phyloP scores from a whole-genome alignment of 2,797 vertebrate species.

The Alosa sapidissima region DNA sequence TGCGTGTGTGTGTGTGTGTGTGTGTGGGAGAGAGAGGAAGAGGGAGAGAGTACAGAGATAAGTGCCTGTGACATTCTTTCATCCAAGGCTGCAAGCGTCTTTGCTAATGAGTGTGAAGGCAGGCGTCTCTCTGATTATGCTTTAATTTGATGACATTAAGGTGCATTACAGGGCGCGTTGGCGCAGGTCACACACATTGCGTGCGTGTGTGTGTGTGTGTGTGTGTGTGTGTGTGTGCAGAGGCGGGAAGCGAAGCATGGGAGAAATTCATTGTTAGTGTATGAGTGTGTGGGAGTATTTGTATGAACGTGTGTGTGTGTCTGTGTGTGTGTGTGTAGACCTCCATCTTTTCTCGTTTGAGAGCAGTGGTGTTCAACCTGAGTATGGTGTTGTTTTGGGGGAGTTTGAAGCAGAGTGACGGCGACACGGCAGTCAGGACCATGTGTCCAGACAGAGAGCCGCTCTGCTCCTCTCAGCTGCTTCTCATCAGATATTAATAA shows the following conservation, averaged over 20 bases:
- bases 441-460: neutral
- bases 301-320: neutral
- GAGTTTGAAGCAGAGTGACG: neutral
- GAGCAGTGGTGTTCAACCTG: neutral
- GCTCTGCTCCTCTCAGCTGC: neutral
- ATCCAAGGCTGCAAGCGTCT: constrained; percentile 24
- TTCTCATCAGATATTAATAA: neutral
- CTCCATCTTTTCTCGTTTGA: neutral
- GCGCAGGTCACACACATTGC: neutral
- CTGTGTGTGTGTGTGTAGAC: neutral
- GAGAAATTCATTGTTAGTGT: too few species aligned
- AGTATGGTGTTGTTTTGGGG: neutral
- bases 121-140: constrained; percentile 23
- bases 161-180: neutral
- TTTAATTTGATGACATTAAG: constrained; percentile 20
- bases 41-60: neutral
- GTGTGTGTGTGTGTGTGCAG: neutral
- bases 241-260: too few species aligned
- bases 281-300: neutral
- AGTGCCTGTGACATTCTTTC: constrained; percentile 25
- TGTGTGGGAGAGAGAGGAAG: neutral
- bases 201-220: neutral
- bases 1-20: neutral
- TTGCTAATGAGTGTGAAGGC: constrained; percentile 29
- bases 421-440: neutral